Evolutionary conservation across 2,113 vertebrate species (phyloP).

Genomic region (Pomatostomus ruficeps): DNA sequence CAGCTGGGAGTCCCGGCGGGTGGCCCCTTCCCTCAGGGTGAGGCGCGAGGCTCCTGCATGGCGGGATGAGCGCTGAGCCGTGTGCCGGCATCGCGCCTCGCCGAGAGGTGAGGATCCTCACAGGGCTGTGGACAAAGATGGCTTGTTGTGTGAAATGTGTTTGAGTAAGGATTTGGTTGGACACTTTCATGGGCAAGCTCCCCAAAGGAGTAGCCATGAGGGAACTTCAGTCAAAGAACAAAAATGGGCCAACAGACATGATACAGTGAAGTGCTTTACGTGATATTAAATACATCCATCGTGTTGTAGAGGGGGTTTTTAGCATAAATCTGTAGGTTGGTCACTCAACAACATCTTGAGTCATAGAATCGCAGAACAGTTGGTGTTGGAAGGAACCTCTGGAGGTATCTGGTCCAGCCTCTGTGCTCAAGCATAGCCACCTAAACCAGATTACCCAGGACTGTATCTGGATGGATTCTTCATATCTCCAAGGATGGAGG

Average conservation of each 20-base stretch:
- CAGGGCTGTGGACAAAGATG: fast-evolving
- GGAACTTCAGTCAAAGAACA: neutral
- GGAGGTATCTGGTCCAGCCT: neutral
- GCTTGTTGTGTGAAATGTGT: fast-evolving
- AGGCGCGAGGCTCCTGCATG: fast-evolving
- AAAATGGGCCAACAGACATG: neutral
- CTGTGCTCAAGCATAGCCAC: neutral
- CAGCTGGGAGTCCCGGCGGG: neutral
- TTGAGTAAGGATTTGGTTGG: neutral
- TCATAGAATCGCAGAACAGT: neutral
- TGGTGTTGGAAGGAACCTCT: neutral
- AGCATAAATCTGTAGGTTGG: neutral
- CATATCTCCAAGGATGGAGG: neutral
- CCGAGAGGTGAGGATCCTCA: neutral
- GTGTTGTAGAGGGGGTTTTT: neutral
- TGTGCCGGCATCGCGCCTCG: fast-evolving
- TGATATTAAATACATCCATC: neutral
- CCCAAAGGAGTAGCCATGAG: neutral
- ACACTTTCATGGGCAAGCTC: neutral
- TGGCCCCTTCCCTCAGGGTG: neutral
- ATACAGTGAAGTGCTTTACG: fast-evolving
- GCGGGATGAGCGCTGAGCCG: fast-evolving
- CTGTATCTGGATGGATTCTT: neutral
- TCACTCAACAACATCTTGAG: neutral
- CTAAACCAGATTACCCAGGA: neutral